Base-by-base conservation (phyloP, 2,888 invertebrate species). In the Rhodophaea formosa region DNA sequence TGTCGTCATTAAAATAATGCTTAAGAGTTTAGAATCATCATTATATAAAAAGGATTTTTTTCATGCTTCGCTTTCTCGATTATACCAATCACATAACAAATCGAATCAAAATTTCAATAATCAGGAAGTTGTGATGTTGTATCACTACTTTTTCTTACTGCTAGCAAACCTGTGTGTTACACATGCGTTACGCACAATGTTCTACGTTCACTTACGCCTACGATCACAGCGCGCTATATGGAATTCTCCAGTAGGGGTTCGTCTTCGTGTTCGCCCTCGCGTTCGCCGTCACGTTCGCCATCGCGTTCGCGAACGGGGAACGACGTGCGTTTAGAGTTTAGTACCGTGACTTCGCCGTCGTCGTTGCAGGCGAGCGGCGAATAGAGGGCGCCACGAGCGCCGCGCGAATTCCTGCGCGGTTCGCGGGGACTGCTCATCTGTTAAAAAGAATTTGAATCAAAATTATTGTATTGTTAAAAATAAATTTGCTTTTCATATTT, bases 191-290 rank as follows among this genome's bases (percentile, higher is more conserved):
- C 30, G 45, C 56, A 52, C 62, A 56, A 56, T 8, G 35, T 12
- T 47, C 55, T 56, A 39, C 52, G 51, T 59, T 53, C 56, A 68
- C 72, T 82, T 79, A 83, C 78, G 67, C 74, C 80, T 81, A 82
- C 62, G 68, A 79, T 83, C 84, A 83, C 84, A 83, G 81, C 74
- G 75, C 72, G 82, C 77, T 89, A 87, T 75, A 87, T 85, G 80
- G 84, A 80, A 74, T 86, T 84, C 81, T 88, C 85, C 59, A 91
- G 78, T 44, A 91, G 78, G 16, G 87, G 76, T 60, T 84, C 79
- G 57, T 79, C 69, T 66, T 86, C 86, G 59, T 66, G 73, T 42
- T 70, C 70, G 64, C 57, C 61, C 55, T 65, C 62, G 59, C 60
- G 56, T 42, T 66, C n/a, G n/a, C n/a, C n/a, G n/a, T n/a, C n/a